Percentiles rank a stretch among this genome's conserved stretches.
phyloP scores from a whole-genome alignment of 2,113 vertebrate species.

The Malurus elegans region DNA sequence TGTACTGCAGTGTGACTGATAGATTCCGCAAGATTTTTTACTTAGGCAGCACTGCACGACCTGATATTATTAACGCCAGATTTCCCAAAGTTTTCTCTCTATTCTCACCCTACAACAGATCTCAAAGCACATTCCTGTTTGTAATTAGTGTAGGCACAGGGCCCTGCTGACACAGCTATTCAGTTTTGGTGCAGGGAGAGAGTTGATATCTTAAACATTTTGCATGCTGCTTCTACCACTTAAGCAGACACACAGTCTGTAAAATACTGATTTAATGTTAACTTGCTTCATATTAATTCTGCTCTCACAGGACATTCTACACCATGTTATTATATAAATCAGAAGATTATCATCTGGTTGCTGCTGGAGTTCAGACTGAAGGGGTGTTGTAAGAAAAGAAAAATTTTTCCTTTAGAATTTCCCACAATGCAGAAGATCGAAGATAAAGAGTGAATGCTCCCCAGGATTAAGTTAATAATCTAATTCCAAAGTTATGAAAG shows the following conservation, averaged over 20 bases:
- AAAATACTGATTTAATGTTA: background rate
- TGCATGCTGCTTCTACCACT: background rate
- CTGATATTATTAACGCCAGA: background rate
- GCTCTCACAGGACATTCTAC: background rate
- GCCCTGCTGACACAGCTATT: background rate
- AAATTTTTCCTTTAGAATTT: background rate
- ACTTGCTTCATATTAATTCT: background rate
- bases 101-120: background rate
- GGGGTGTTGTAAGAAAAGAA: background rate
- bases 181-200: background rate
- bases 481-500: background rate
- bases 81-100: background rate
- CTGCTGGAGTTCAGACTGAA: background rate
- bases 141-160: background rate
- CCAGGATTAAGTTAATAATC: background rate
- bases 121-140: background rate
- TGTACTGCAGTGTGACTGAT: background rate
- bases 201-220: background rate
- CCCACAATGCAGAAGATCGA: background rate
- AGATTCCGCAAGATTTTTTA: background rate
- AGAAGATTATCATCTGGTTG: background rate
- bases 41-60: fast-evolving
- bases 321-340: background rate
- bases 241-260: background rate
- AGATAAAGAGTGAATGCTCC: background rate